Conservation (phyloP, 2,797 vertebrate species). For the Tragopan temminckii region DNA sequence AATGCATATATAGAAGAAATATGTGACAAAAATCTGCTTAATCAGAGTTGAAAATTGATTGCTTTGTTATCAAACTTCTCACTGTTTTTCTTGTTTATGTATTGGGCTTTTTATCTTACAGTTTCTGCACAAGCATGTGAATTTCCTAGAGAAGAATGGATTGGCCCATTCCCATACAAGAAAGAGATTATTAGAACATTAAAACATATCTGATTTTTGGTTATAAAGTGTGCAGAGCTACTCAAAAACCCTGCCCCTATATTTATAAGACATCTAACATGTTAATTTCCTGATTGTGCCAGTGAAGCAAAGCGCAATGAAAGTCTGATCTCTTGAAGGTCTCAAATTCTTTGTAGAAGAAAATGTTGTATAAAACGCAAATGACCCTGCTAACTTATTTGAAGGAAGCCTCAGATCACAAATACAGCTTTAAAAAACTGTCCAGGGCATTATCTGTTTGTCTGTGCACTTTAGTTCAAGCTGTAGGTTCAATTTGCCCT, state of each 20-base stretch:
- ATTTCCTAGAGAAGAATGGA: background rate
- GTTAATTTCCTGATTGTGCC: background rate
- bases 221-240: background rate
- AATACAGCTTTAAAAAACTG: background rate
- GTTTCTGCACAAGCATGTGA: rapidly evolving
- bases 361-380: background rate
- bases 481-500: background rate
- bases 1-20: background rate
- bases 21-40: background rate
- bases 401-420: background rate
- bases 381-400: background rate
- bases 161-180: background rate
- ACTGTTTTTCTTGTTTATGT: background rate
- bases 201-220: background rate
- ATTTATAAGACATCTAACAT: background rate
- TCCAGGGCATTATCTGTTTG: background rate
- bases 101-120: background rate
- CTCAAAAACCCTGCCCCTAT: background rate
- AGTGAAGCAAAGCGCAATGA: rapidly evolving
- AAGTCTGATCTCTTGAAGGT: background rate
- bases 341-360: background rate
- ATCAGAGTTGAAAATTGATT: background rate
- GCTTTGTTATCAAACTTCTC: background rate
- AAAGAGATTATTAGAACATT: background rate
- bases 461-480: background rate